Conservation (phyloP, 2,113 vertebrate genomes). For the Oostethus manadensis region DNA sequence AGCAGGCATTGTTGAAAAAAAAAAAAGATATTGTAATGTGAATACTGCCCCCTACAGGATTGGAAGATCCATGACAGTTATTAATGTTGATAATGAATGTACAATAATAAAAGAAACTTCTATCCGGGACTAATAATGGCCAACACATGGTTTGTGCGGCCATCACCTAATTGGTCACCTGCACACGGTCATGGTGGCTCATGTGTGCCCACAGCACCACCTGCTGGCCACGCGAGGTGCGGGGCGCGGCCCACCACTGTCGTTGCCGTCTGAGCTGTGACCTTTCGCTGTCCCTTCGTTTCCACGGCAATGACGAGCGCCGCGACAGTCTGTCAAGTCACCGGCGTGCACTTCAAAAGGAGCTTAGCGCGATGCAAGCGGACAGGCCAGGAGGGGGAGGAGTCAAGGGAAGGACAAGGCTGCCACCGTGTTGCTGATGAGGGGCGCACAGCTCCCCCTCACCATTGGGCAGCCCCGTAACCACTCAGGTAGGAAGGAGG, state of each 20-base stretch:
- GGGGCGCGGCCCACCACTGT: not conserved
- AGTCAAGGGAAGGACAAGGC: not conserved
- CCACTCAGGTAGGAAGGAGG: slow-evolving; percentile 15
- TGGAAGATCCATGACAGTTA: too few species aligned
- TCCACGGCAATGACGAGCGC: slow-evolving; percentile 26
- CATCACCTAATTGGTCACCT: too few species aligned
- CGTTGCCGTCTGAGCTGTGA: slow-evolving; percentile 5
- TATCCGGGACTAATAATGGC: too few species aligned
- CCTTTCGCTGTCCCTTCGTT: slow-evolving; percentile 27
- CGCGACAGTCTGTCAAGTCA: slow-evolving; percentile 15
- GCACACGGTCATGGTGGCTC: too few species aligned
- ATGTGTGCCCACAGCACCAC: slow-evolving; percentile 49
- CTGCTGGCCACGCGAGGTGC: slow-evolving; percentile 35
- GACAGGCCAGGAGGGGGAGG: slow-evolving; percentile 2
- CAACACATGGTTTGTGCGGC: too few species aligned
- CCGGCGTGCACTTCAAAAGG: not conserved
- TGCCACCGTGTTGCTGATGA: not conserved
- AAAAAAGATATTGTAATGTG: too few species aligned
- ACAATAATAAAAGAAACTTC: too few species aligned
- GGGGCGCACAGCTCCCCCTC: slow-evolving; percentile 1
- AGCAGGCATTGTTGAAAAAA: too few species aligned
- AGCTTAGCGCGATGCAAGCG: slow-evolving; percentile 9
- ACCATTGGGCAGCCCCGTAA: slow-evolving; percentile 3
- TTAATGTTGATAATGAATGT: too few species aligned
- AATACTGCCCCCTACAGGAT: too few species aligned